These are phyloP conservation scores for Mungos mungo DNA, from an alignment of 2,113 vertebrate species.

Conservation along the genomic window DNA sequence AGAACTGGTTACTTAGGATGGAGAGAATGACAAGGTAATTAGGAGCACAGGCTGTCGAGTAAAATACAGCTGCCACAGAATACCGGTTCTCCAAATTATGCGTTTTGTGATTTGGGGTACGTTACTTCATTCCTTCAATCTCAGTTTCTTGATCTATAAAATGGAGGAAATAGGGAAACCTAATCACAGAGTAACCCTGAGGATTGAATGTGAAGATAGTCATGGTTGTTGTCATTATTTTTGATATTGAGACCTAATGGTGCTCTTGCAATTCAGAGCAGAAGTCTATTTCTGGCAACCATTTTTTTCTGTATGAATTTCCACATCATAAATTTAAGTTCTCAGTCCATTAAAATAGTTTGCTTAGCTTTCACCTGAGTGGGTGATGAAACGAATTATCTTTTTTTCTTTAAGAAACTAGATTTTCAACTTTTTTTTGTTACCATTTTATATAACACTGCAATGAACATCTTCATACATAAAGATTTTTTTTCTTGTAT, in stretches of 20 bases:
- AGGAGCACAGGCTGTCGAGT: background rate
- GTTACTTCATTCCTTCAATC: background rate
- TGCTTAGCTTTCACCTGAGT: conserved; percentile 8
- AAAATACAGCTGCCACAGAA: background rate
- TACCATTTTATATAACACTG: background rate
- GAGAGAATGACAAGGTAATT: background rate
- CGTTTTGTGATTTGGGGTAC: background rate
- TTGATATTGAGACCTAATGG: background rate
- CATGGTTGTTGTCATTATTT: background rate
- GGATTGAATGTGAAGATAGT: background rate
- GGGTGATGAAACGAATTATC: background rate
- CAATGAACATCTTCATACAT: background rate
- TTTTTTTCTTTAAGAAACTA: background rate
- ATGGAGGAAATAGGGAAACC: background rate
- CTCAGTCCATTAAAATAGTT: background rate
- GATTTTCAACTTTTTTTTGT: background rate
- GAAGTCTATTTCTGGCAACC: background rate
- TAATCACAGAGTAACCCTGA: background rate
- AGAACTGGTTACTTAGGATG: background rate
- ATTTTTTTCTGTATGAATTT: background rate
- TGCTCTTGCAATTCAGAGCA: background rate
- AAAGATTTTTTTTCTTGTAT: background rate
- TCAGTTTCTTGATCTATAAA: background rate
- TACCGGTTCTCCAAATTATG: background rate
- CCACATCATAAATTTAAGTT: background rate